Conservation (phyloP, 2,888 invertebrate genomes). For the Stenchaetothrips biformis region DNA sequence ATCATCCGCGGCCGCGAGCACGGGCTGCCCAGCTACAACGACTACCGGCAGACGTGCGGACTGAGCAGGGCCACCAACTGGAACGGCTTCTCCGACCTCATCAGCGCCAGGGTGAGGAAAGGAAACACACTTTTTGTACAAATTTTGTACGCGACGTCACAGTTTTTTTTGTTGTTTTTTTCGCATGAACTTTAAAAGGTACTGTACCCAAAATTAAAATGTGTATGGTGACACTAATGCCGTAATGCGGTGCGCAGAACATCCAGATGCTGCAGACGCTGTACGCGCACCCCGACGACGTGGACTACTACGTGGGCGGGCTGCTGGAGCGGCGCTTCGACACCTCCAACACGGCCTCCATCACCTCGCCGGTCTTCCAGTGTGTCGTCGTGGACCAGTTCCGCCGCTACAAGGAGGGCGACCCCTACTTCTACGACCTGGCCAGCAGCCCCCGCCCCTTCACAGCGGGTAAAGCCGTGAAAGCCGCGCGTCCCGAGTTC, state of each 20-base stretch:
- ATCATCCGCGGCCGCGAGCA: constrained; percentile 14
- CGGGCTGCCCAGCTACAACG: constrained; percentile 19
- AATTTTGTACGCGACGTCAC: not conserved
- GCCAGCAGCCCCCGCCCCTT: constrained; percentile 42
- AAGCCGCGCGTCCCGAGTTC: too few relatives aligned
- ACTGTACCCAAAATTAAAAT: too few relatives aligned
- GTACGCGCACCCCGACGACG: constrained; percentile 12
- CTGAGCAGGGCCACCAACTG: not conserved
- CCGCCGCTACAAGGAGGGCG: constrained; percentile 46
- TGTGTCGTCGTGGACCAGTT: constrained; percentile 46
- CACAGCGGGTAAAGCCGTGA: constrained; percentile 37
- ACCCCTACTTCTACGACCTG: constrained; percentile 49
- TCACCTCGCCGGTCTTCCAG: constrained; percentile 9
- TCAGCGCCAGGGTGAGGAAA: not conserved
- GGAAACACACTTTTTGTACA: too few relatives aligned
- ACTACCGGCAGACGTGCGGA: constrained; percentile 6
- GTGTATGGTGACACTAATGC: too few relatives aligned
- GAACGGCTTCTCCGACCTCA: constrained; percentile 6
- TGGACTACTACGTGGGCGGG: constrained; percentile 19
- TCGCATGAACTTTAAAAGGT: too few relatives aligned
- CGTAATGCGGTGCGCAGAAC: not conserved
- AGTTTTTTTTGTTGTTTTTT: not conserved
- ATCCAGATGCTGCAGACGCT: not conserved
- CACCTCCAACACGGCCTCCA: constrained; percentile 3
- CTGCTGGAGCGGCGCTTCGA: not conserved